Conservation (phyloP, 2,113 vertebrate species). For the Entomyzon cyanotis region DNA sequence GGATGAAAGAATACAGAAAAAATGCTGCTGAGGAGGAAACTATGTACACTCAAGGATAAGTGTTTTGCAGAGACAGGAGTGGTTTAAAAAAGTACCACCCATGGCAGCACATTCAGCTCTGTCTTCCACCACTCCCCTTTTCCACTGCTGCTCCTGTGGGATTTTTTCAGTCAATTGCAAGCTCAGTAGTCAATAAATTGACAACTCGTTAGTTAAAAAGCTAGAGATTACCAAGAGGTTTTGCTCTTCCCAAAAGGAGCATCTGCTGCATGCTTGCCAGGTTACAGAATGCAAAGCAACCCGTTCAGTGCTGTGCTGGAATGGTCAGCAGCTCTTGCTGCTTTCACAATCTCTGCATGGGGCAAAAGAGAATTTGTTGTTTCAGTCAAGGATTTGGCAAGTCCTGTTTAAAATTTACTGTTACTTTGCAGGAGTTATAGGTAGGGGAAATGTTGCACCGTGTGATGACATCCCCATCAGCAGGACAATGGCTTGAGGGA, state of each 20-base stretch:
- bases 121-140: not conserved
- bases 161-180: not conserved
- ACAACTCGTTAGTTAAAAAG: not conserved
- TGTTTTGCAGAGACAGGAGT: not conserved
- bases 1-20: not conserved
- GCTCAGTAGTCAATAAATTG: not conserved
- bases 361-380: not conserved
- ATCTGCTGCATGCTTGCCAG: not conserved
- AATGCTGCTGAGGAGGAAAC: not conserved
- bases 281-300: not conserved
- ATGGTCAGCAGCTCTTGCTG: not conserved
- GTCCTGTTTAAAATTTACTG: not conserved
- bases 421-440: not conserved
- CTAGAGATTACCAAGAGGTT: not conserved
- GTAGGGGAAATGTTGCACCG: not conserved
- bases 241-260: not conserved
- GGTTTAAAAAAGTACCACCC: not conserved
- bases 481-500: not conserved
- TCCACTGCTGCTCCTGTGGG: not conserved
- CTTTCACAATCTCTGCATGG: not conserved
- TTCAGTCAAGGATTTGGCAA: not conserved
- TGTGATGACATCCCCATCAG: not conserved
- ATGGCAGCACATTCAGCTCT: not conserved
- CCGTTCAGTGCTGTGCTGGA: not conserved
- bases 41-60: not conserved